These are phyloP conservation scores for Drosophila koepferae DNA, from an alignment of 2,888 invertebrate species.

Conservation along the genomic window DNA sequence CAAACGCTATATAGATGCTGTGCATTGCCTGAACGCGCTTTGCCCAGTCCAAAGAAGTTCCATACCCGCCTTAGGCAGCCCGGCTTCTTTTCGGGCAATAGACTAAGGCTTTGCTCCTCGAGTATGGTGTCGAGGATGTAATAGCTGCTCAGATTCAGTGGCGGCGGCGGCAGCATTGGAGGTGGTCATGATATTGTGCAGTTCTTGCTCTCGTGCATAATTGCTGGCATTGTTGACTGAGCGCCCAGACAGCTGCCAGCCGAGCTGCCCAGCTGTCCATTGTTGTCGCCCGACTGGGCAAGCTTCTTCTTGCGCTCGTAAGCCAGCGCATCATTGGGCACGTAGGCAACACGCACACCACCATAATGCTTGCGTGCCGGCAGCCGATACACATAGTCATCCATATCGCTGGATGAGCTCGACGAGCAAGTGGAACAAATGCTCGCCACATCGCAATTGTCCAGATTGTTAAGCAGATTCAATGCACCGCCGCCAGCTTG, in stretches of 20 bases:
- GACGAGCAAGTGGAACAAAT: constrained; percentile 96
- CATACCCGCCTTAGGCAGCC: constrained; percentile 80
- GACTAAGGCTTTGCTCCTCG: constrained; percentile 78
- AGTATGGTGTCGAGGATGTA: constrained; percentile 82
- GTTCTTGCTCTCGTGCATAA: constrained; percentile 89
- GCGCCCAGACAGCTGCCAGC: constrained; percentile 32
- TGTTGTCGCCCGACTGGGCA: constrained; percentile 68
- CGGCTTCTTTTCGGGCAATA: constrained; percentile 78
- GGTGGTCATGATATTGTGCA: constrained; percentile 93
- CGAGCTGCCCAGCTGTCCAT: not conserved
- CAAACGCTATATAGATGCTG: constrained; percentile 61
- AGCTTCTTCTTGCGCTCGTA: constrained; percentile 90
- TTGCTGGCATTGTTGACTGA: constrained; percentile 53
- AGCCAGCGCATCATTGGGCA: constrained; percentile 95
- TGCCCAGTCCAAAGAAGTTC: constrained; percentile 76
- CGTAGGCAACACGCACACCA: constrained; percentile 96
- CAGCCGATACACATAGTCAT: constrained; percentile 93
- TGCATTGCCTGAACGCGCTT: constrained; percentile 39
- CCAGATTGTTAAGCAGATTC: constrained; percentile 73
- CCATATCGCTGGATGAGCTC: constrained; percentile 93
- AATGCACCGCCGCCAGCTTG: constrained; percentile 68
- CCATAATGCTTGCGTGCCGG: constrained; percentile 93
- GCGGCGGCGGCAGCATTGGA: constrained; percentile 82
- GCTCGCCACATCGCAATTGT: constrained; percentile 89
- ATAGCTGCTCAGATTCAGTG: constrained; percentile 81